Conservation (phyloP, 2,797 vertebrate genomes). For the Mus minutoides region DNA sequence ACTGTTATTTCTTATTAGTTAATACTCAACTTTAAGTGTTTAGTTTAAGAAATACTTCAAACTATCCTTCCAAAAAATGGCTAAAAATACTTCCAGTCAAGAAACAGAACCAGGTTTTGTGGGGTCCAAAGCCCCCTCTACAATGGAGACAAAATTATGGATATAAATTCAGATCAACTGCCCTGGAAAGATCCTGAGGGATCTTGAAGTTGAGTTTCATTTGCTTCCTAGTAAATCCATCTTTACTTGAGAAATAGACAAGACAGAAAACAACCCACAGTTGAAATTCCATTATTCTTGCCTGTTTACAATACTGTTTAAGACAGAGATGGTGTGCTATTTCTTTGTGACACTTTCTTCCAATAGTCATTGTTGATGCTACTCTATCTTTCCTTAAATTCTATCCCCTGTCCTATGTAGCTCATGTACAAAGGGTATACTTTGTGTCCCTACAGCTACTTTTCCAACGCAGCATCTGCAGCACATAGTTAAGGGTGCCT, state of each 20-base stretch:
- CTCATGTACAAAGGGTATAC: background rate
- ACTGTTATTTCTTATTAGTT: constrained; percentile 15
- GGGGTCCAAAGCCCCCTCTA: background rate
- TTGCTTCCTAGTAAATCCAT: constrained; percentile 25
- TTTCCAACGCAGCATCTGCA: background rate
- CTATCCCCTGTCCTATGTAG: background rate
- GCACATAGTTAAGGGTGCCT: background rate
- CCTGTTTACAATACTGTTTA: background rate
- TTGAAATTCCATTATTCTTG: background rate
- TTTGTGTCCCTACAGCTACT: background rate
- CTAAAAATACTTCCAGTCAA: background rate
- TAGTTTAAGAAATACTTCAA: background rate
- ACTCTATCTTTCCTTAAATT: background rate
- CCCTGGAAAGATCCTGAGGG: background rate
- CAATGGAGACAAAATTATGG: background rate
- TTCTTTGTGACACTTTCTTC: background rate
- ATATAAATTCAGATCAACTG: background rate
- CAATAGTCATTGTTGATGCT: background rate
- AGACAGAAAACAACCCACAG: background rate
- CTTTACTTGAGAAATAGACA: background rate
- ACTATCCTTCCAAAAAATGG: background rate
- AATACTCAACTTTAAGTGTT: constrained; percentile 16
- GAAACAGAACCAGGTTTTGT: background rate
- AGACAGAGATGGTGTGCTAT: background rate
- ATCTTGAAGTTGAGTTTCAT: background rate